A percentile compares a stretch with the other conserved stretches of the same genome.
Evolutionary conservation across 2,797 vertebrate genomes (phyloP).

Genomic region (Schizothorax lantsangensis): DNA sequence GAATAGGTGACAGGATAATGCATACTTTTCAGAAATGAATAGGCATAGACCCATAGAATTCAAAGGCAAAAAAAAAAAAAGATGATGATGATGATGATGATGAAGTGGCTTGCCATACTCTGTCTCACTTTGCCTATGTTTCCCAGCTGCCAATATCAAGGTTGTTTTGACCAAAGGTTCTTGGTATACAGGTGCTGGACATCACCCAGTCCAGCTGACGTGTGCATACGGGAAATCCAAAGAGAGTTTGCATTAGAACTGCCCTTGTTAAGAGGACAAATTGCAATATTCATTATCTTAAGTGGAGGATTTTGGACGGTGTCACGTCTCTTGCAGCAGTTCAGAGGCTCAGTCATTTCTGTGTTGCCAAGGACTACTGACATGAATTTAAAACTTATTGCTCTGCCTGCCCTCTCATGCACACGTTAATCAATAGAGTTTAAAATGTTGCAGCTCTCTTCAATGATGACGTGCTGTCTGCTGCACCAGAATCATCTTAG

Average conservation of each 20-base stretch:
- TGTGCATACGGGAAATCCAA: slow-evolving; percentile 50
- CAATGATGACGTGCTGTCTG: slow-evolving; percentile 45
- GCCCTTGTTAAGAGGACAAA: slow-evolving; percentile 11
- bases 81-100: not conserved
- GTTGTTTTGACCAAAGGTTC: slow-evolving; percentile 32
- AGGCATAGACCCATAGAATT: not conserved
- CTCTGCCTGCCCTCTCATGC: slow-evolving; percentile 20
- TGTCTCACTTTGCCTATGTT: not conserved
- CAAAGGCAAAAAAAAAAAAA: not conserved
- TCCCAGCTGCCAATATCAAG: slow-evolving; percentile 1
- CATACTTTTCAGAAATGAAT: not conserved
- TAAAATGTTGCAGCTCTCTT: slow-evolving; percentile 39
- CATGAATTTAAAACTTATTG: slow-evolving; percentile 38
- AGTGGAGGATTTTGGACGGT: slow-evolving; percentile 48
- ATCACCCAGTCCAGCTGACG: slow-evolving; percentile 4
- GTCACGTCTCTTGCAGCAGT: slow-evolving; percentile 29
- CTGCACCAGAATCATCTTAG: slow-evolving; percentile 44
- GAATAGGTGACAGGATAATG: not conserved
- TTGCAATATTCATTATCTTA: slow-evolving; percentile 55
- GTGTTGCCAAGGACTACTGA: slow-evolving; percentile 27
- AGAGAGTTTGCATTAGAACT: slow-evolving; percentile 38
- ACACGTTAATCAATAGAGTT: slow-evolving; percentile 22
- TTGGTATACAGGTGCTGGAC: slow-evolving; percentile 8
- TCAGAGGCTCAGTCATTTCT: slow-evolving; percentile 27
- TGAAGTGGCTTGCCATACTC: slow-evolving; percentile 12